Base-by-base conservation (phyloP, 1,140 invertebrate genomes). In the Phymastichus coffea region DNA sequence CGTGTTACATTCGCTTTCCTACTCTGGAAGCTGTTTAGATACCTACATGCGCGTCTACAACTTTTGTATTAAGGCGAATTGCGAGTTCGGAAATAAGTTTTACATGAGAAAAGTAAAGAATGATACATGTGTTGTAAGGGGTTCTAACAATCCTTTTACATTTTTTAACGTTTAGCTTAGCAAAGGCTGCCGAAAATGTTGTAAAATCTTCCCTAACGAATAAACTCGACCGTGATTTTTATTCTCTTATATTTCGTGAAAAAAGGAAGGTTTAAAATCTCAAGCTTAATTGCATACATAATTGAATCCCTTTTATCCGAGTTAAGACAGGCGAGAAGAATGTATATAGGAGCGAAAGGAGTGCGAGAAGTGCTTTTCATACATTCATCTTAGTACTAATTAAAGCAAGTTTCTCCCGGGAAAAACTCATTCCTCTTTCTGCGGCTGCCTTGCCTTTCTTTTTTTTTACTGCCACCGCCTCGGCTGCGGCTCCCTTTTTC, bases 391-490 rank as follows among this genome's bases (percentile, higher is more conserved):
- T 58, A 43, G 37, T 20, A 51, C 47, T 59, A 52, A 44, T 59
- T 52, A 59, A 52, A 44, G 48, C 57, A 63, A 57, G 15, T 63
- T 63, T 40, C 43, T 41, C 35, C 38, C 4, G 17, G 38, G 46
- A n/a, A 62, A 62, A 62, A 51, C 47, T 62, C 48, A 57, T 65
- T 44, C 52, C 46, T 59, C 46, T 59, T 58, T 57, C 53, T 48
- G 15, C 20, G 43, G 56, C 58, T 63, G 49, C 57, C 61, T 66
- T 65, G n/a, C n/a, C n/a, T 69, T 61, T 64, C 63, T 59, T 53
- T 65, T 53, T 38, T 54, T 51, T 63, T 56, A 52, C 38, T 51
- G 40, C 43, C 33, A 43, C 63, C 48, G 59, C 57, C 61, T 37
- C 40, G 44, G 43, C 57, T 47, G 30, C 14, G 28, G 41, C 35